Base-by-base conservation (phyloP, 2,797 vertebrate genomes). In the Sebastolobus altivelis region DNA sequence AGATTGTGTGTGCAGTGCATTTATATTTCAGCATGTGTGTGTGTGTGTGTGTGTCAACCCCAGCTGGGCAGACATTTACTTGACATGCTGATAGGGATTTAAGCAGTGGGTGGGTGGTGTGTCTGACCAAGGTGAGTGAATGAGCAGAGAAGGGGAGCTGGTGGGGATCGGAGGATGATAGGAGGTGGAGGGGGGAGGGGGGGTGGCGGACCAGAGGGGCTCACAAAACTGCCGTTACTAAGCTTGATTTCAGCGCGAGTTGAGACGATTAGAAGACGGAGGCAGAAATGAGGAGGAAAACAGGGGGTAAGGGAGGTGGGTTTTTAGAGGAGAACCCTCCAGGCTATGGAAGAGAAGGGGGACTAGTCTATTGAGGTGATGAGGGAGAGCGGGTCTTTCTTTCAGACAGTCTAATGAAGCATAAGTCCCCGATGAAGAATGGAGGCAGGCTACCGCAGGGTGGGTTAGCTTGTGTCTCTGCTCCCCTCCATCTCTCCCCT, bases 41-140 rank as follows among this genome's bases (percentile, higher is more conserved):
- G 62, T 69, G 75, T 55, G 68, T 66, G 27, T 88, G 90, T 91
- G 88, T 94, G 92, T 95, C 92, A 93, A 90, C 94, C 94, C 96
- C 95, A 96, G 93, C 95, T 95, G 95, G 92, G 95, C 91, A 94
- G 96, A 96, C 95, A 96, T 96, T 96, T 95, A 96, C 95, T 96
- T 95, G 96, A 96, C 96, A 96, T 95, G 95, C 94, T 96, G 96
- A 96, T 96, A 95, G 95, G 95, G 96, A 95, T 94, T 96, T 96
- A 96, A 96, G 95, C 95, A 92, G 95, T 95, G 94, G 96, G 95
- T 94, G 95, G 95, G 94, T 94, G 90, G 90, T 91, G 93, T 94
- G 93, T 93, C 93, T 90, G 93, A 93, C 93, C 92, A 94, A 94
- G 94, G 93, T 94, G 92, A 94, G 93, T 93, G 95, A 95, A 95